A percentile compares a stretch with the other conserved stretches of the same genome.
Evolutionary conservation across 2,113 vertebrate genomes (phyloP).

Genomic region (Raja brachyura): DNA sequence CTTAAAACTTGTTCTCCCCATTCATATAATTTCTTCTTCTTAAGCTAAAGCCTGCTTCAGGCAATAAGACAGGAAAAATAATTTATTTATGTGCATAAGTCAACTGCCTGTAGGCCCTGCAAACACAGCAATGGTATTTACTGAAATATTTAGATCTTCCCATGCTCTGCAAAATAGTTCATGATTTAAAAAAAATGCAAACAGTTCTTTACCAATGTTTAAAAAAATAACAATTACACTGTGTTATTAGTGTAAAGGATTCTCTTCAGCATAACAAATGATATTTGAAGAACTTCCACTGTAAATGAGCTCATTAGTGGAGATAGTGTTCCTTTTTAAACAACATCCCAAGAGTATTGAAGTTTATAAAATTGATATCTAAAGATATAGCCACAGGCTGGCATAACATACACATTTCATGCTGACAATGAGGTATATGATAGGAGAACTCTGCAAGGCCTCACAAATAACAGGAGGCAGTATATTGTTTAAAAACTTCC

Average conservation of each 20-base stretch:
- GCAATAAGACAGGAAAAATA: constrained; percentile 7
- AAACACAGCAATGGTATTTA: neutral
- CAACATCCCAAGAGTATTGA: constrained; percentile 5
- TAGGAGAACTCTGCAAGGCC: neutral
- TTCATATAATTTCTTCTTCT: neutral
- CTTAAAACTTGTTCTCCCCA: neutral
- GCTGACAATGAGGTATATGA: constrained; percentile 16
- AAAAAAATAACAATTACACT: neutral
- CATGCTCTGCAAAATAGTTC: neutral
- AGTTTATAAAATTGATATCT: constrained; percentile 25
- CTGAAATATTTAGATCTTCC: constrained; percentile 11
- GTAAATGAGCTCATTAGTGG: constrained; percentile 21
- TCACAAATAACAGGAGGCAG: neutral
- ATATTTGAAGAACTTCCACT: neutral
- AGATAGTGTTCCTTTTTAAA: neutral
- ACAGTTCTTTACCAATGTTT: neutral
- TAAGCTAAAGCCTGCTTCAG: constrained; percentile 27
- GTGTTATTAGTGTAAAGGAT: neutral
- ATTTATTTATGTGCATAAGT: constrained; percentile 34
- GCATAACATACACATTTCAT: constrained; percentile 27
- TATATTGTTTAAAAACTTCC: constrained; percentile 19
- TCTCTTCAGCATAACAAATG: neutral
- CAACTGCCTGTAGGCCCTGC: neutral
- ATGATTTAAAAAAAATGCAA: neutral
- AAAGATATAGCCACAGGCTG: constrained; percentile 34